These are phyloP conservation scores for Lutjanus argentimaculatus DNA, from an alignment of 2,797 vertebrate genomes.

Conservation along the genomic window DNA sequence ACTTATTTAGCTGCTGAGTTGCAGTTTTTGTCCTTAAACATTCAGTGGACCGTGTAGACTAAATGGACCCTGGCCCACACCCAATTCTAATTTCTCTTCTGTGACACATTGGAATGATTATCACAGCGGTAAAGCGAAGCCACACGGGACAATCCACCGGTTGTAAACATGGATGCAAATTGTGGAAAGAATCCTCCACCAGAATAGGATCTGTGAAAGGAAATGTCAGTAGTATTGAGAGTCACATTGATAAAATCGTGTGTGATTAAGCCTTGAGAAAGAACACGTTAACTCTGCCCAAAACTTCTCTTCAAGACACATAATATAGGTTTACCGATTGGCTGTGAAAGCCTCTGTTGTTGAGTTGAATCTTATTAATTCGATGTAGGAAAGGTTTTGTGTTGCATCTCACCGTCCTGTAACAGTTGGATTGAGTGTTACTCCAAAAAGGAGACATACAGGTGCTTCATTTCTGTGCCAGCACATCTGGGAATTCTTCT, in stretches of 20 bases:
- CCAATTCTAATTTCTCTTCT: constrained; percentile 67
- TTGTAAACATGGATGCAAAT: constrained; percentile 69
- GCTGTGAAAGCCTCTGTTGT: not conserved
- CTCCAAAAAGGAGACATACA: constrained; percentile 28
- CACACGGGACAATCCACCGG: constrained; percentile 61
- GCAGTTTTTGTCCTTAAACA: constrained; percentile 61
- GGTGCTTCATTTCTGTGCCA: constrained; percentile 49
- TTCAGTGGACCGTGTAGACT: constrained; percentile 49
- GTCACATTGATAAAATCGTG: constrained; percentile 14
- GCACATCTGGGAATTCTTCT: constrained; percentile 68
- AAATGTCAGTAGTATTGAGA: constrained; percentile 24
- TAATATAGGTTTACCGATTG: not conserved
- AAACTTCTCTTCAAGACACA: not conserved
- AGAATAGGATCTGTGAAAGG: constrained; percentile 25
- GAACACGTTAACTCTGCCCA: not conserved
- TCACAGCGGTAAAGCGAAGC: constrained; percentile 68
- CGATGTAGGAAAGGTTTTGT: not conserved
- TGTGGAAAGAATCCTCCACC: constrained; percentile 54
- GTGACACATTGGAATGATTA: constrained; percentile 79
- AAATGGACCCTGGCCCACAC: constrained; percentile 58
- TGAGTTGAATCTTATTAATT: not conserved
- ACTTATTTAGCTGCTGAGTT: constrained; percentile 64
- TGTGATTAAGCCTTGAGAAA: constrained; percentile 28
- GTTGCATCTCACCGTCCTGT: not conserved
- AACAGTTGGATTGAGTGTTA: constrained; percentile 21